Evolutionary conservation across 1,140 invertebrate species (phyloP).

Genomic region (Orius laevigatus): DNA sequence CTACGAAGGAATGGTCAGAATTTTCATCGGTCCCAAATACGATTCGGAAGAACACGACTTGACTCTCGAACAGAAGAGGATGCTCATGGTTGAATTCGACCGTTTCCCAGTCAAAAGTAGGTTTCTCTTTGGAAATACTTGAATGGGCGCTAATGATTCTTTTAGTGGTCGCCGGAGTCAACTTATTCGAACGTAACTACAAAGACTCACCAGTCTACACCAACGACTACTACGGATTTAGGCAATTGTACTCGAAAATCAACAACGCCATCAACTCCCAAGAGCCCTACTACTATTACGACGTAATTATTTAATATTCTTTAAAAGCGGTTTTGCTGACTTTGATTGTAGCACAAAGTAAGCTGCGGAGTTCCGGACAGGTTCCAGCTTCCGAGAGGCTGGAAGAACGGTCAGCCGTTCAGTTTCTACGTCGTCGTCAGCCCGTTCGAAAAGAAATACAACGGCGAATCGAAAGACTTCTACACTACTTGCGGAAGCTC

Average conservation of each 20-base stretch:
- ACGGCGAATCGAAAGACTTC: neutral
- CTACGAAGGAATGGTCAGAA: constrained; percentile 35
- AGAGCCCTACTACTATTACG: constrained; percentile 5
- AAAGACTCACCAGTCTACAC: constrained; percentile 9
- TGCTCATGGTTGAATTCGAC: constrained; percentile 26
- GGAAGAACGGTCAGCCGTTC: constrained; percentile 40
- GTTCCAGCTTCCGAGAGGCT: constrained; percentile 49
- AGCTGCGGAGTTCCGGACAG: constrained; percentile 39
- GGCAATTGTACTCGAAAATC: neutral
- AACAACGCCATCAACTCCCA: constrained; percentile 2
- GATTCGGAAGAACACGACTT: constrained; percentile 34
- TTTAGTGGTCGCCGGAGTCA: constrained; percentile 5
- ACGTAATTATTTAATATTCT: neutral
- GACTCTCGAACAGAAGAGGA: constrained; percentile 16
- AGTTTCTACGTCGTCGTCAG: constrained; percentile 46
- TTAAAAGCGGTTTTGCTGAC: neutral
- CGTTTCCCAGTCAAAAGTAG: constrained; percentile 23
- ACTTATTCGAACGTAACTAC: constrained; percentile 8
- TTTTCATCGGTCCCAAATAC: constrained; percentile 54
- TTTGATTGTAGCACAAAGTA: neutral
- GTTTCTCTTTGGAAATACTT: neutral
- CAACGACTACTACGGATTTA: constrained; percentile 5
- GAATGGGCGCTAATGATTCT: neutral
- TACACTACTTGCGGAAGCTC: constrained; percentile 9
- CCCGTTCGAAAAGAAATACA: constrained; percentile 21